Evolutionary conservation across 1,140 invertebrate species (phyloP).

Genomic region (Drosophila elegans): DNA sequence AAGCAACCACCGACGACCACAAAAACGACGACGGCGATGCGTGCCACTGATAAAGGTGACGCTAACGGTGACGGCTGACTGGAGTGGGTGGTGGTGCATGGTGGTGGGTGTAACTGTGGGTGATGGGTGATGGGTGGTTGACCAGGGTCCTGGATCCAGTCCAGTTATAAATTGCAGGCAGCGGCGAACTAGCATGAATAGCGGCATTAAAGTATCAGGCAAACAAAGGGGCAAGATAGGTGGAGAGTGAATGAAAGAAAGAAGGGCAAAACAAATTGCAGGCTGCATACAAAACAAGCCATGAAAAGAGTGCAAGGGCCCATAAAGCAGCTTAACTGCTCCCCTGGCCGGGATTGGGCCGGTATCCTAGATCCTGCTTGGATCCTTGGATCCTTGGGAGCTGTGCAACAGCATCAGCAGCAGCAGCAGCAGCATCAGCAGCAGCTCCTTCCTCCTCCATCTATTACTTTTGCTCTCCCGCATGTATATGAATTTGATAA

Average conservation of each 20-base stretch:
- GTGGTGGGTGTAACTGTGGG: background rate
- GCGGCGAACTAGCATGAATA: conserved; percentile 61
- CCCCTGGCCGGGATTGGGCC: conserved; percentile 20
- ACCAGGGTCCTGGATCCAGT: conserved; percentile 27
- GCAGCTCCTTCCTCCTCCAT: conserved; percentile 13
- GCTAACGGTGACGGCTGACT: conserved; percentile 55
- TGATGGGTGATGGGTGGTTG: background rate
- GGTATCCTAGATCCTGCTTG: background rate
- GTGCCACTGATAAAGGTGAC: conserved; percentile 61
- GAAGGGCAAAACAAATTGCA: conserved; percentile 66
- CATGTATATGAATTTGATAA: conserved; percentile 68
- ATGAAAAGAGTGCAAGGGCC: conserved; percentile 8
- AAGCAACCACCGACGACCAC: conserved; percentile 55
- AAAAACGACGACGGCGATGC: conserved; percentile 54
- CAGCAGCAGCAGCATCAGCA: background rate
- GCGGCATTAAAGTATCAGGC: conserved; percentile 73
- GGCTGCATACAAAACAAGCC: conserved; percentile 56
- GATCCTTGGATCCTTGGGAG: background rate
- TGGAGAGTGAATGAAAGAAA: conserved; percentile 4
- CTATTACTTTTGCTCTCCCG: conserved; percentile 13
- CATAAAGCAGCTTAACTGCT: conserved; percentile 51
- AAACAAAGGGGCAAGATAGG: conserved; percentile 10
- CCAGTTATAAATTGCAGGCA: conserved; percentile 65
- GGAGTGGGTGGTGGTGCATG: conserved; percentile 5
- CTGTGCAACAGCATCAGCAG: background rate